phyloP scores from a whole-genome alignment of 2,888 invertebrate species.

The Erebia epiphron region DNA sequence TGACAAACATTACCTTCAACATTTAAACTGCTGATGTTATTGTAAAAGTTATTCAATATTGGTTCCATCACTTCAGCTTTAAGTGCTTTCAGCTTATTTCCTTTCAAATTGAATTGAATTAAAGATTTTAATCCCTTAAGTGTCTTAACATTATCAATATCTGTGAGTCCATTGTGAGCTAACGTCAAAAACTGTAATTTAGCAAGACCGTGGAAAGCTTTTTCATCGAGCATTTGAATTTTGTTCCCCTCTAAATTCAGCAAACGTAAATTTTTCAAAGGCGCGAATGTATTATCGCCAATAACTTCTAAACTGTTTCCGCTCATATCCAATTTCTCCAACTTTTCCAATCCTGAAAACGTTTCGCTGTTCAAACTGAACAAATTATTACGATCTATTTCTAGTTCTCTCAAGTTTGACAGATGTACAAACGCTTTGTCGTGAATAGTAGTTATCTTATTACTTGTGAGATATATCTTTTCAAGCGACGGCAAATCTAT shows the following conservation, averaged over 20 bases:
- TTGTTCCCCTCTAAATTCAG: constrained; percentile 70
- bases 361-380: constrained; percentile 89
- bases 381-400: constrained; percentile 89
- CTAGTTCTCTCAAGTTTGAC: constrained; percentile 87
- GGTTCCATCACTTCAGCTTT: constrained; percentile 63
- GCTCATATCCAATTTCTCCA: constrained; percentile 87
- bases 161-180: constrained; percentile 61
- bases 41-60: constrained; percentile 63
- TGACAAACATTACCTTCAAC: constrained; percentile 63
- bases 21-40: constrained; percentile 56
- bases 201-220: constrained; percentile 66
- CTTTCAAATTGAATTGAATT: constrained; percentile 60
- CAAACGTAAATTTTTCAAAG: constrained; percentile 57
- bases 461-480: constrained; percentile 90
- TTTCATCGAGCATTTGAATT: constrained; percentile 74
- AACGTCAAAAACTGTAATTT: constrained; percentile 61
- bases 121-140: constrained; percentile 61
- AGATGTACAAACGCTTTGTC: constrained; percentile 91
- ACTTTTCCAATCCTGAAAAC: constrained; percentile 87
- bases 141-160: constrained; percentile 59
- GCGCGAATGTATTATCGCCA: constrained; percentile 88
- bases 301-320: constrained; percentile 89
- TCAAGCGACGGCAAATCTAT: constrained; percentile 86
- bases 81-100: constrained; percentile 61
- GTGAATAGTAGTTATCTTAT: constrained; percentile 92